Evolutionary conservation across 2,888 invertebrate species (phyloP).

Genomic region (Drosophila tripunctata): DNA sequence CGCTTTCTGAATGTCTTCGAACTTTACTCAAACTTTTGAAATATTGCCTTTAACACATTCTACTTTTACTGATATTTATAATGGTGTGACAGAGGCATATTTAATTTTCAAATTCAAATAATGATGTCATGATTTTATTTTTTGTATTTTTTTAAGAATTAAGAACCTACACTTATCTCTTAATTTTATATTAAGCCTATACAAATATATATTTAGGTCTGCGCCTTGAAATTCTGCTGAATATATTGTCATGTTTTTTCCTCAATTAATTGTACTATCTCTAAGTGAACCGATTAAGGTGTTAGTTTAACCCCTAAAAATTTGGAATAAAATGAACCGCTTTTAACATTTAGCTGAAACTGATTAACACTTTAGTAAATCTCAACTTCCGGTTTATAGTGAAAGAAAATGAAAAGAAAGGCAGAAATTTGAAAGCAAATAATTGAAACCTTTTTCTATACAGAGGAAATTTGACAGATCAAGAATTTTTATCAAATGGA

Average conservation of each 20-base stretch:
- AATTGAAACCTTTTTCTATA: no score
- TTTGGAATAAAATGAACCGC: conserved; percentile 11
- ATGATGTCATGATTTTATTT: conserved; percentile 46
- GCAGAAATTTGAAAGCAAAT: no score
- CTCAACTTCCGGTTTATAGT: conserved; percentile 1
- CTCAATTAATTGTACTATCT: conserved; percentile 32
- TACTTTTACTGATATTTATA: neutral
- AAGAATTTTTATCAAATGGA: no score
- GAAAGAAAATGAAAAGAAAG: no score
- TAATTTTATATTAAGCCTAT: neutral
- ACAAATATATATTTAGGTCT: neutral
- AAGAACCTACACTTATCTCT: conserved; percentile 14
- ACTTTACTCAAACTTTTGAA: neutral
- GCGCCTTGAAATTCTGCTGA: conserved; percentile 11
- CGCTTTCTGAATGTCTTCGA: no score
- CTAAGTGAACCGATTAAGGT: conserved; percentile 46
- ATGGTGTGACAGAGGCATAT: conserved; percentile 6
- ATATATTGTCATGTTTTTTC: conserved; percentile 25
- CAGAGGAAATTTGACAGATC: no score
- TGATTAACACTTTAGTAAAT: neutral
- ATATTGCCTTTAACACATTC: neutral
- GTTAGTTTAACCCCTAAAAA: conserved; percentile 20
- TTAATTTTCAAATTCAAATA: conserved; percentile 1
- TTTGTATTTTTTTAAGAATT: conserved; percentile 28
- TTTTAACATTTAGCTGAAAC: neutral